Evolutionary conservation across 1,140 invertebrate genomes (phyloP).

Genomic region (Penaeus chinensis): DNA sequence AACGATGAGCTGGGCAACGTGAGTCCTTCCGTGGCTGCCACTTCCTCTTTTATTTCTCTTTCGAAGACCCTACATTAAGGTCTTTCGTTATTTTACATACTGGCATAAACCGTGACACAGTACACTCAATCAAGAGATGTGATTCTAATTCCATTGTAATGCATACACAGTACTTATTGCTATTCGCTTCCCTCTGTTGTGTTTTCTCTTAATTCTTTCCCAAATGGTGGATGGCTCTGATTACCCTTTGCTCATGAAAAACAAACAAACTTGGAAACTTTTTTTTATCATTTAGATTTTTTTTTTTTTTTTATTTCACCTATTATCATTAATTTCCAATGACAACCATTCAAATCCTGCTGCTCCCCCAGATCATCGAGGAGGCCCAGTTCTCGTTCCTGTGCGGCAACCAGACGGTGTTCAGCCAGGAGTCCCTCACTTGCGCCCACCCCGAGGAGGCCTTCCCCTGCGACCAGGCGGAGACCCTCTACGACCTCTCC

Average conservation of each 20-base stretch:
- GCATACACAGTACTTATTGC: too few species aligned
- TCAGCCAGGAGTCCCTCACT: constrained; percentile 21
- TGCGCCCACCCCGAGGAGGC: background rate
- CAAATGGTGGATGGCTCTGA: too few species aligned
- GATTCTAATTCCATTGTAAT: too few species aligned
- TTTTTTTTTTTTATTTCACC: too few species aligned
- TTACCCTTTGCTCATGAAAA: too few species aligned
- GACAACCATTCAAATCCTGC: background rate
- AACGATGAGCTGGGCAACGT: constrained; percentile 37
- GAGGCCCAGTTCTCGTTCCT: constrained; percentile 13
- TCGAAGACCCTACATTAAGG: background rate
- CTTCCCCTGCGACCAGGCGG: constrained; percentile 18
- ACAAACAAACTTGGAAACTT: too few species aligned
- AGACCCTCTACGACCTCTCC: constrained; percentile 21
- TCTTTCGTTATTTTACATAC: background rate
- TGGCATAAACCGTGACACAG: too few species aligned
- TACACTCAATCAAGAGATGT: too few species aligned
- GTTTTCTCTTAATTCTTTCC: too few species aligned
- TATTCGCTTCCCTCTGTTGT: too few species aligned
- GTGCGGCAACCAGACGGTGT: constrained; percentile 18
- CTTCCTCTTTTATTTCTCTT: background rate
- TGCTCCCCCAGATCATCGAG: constrained; percentile 3
- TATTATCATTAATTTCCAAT: background rate
- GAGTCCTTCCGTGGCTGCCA: background rate
- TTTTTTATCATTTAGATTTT: too few species aligned